Percentiles rank a stretch among this genome's conserved stretches.
These are phyloP conservation scores for Grapholita molesta DNA, from an alignment of 1,140 invertebrate genomes.

Conservation along the genomic window DNA sequence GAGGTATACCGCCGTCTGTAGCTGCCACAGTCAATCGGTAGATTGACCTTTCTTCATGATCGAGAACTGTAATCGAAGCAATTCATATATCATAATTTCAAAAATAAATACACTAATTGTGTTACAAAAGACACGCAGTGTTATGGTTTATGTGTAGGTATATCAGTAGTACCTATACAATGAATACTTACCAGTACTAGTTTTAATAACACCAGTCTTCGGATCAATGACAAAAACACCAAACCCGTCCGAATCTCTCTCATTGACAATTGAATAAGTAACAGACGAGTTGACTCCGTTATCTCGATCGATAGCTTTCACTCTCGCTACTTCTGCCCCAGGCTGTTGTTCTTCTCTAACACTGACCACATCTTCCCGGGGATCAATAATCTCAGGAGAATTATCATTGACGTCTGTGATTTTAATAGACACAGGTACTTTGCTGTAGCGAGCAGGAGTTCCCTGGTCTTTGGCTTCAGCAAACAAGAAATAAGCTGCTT, in stretches of 20 bases:
- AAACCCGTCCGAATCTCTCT: conserved; percentile 89
- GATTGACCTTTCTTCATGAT: conserved; percentile 93
- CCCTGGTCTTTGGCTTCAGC: conserved; percentile 93
- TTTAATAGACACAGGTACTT: conserved; percentile 86
- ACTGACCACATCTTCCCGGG: conserved; percentile 91
- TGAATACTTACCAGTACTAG: conserved; percentile 80
- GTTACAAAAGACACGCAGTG: too few species aligned
- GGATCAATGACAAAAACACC: conserved; percentile 92
- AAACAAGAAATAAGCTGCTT: conserved; percentile 87
- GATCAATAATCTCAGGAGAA: conserved; percentile 91
- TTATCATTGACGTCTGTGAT: conserved; percentile 95
- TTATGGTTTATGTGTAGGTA: too few species aligned
- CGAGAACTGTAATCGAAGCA: conserved; percentile 80
- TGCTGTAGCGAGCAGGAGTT: conserved; percentile 83
- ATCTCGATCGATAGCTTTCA: conserved; percentile 92
- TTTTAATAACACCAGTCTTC: conserved; percentile 91
- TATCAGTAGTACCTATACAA: background rate
- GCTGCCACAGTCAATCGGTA: conserved; percentile 93
- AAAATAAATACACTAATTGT: background rate
- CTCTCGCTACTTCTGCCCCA: conserved; percentile 89
- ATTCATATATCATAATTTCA: background rate
- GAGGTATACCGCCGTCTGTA: conserved; percentile 90
- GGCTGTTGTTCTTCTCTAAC: conserved; percentile 92
- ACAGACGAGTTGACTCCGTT: conserved; percentile 92
- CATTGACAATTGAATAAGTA: conserved; percentile 91